Evolutionary conservation across 1,140 invertebrate species (phyloP), one percentile per base, ranked within the genome.

Genomic region (Gryllus bimaculatus): DNA sequence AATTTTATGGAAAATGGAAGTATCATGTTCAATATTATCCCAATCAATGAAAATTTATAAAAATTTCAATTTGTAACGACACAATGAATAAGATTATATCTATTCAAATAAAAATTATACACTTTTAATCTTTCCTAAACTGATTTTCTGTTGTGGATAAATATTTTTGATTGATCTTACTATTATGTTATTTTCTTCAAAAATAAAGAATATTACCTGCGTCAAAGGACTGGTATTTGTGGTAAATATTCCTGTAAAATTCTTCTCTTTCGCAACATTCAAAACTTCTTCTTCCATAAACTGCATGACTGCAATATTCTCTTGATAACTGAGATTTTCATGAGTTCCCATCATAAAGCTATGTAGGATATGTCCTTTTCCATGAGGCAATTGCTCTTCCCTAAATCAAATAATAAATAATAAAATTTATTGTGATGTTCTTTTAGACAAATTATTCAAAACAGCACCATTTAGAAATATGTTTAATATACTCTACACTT

Each of bases 291-390:
- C 87, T 85, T 96, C 94, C 88, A 95, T 92, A 75, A 90, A 90
- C 81, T 90, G 89, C 85, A 95, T 94, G 12, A 94, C 87, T 20
- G 90, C 86, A 8, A 96, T 90, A 84, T 95, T 95, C 82, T 95
- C 92, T 77, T 89, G 89, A 0, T 92, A 82, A 79, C 85, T 89
- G 47, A 95, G 83, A 1, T 88, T 84, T 39, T 88, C 85, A 79
- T 89, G 88, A 0, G 94, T 95, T 7, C 90, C 92, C 93, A 95
- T 94, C 94, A 96, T 95, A 82, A 93, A 94, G n/a, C 90, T 92
- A 83, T 95, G 93, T 0, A 95, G 86, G 74, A 95, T 89, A 83
- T 92, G 87, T 15, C 93, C 92, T 84, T 89, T 88, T 13, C 90
- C 91, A 80, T 87, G 85, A 0, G 92, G 92, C 20, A 94, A 83